These are phyloP conservation scores for Uloborus plumipes DNA, from an alignment of 2,888 invertebrate species.

Conservation along the genomic window DNA sequence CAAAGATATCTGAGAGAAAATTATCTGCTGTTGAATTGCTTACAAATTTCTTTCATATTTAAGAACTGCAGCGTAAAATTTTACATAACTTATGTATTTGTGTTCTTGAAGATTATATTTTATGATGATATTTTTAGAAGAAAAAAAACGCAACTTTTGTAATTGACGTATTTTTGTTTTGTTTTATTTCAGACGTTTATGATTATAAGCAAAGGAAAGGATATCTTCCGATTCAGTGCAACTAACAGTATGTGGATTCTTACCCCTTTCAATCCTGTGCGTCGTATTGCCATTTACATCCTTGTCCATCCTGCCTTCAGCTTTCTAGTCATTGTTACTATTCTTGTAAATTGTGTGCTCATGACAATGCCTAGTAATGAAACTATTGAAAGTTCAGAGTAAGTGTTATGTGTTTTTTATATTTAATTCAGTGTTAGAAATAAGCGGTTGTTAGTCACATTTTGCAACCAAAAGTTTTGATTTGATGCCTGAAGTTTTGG, in stretches of 20 bases:
- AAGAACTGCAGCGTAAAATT: no score
- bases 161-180: neutral
- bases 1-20: no score
- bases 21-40: no score
- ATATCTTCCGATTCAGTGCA: constrained; percentile 98
- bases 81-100: neutral
- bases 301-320: constrained; percentile 98
- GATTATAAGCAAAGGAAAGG: constrained; percentile 98
- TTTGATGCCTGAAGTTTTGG: no score
- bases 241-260: constrained; percentile 95
- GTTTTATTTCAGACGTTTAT: constrained; percentile 85
- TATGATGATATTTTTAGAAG: neutral
- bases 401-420: constrained; percentile 72
- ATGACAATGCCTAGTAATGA: constrained; percentile 98
- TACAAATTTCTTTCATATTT: no score
- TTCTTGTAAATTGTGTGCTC: constrained; percentile 98
- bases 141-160: neutral
- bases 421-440: no score
- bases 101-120: neutral
- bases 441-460: no score
- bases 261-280: constrained; percentile 96
- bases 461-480: no score
- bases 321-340: constrained; percentile 97
- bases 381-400: constrained; percentile 92
- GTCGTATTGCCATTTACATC: constrained; percentile 97